Conservation (phyloP, 2,888 invertebrate species). For the Epinotia brunnichana region DNA sequence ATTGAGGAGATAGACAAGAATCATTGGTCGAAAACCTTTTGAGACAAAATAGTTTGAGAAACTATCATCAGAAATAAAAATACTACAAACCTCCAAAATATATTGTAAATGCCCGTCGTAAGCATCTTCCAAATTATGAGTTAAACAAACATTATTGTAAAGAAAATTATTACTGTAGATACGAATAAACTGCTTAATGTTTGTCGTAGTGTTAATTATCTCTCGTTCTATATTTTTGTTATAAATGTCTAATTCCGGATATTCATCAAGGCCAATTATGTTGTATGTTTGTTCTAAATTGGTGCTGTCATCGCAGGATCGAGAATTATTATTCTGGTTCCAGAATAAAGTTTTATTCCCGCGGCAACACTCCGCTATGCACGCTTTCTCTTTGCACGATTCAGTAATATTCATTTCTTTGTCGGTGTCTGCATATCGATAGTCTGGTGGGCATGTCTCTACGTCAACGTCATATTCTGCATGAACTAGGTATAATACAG, state of each 20-base stretch:
- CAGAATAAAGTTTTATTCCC: not conserved
- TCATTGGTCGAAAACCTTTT: not conserved
- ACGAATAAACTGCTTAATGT: not conserved
- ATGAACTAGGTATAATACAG: not conserved
- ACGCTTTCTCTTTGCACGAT: constrained; percentile 8
- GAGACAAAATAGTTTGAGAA: not conserved
- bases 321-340: too few species aligned
- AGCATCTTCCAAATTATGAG: not conserved
- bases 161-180: not conserved
- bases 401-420: constrained; percentile 1
- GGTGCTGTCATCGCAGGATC: not conserved
- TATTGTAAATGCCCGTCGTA: not conserved
- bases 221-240: constrained; percentile 4
- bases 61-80: too few species aligned
- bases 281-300: not conserved
- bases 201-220: not conserved
- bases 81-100: constrained; percentile 15
- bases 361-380: constrained; percentile 16
- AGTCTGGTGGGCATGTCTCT: not conserved
- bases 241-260: constrained; percentile 16
- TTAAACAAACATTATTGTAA: not conserved
- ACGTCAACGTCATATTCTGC: not conserved
- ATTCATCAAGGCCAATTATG: constrained; percentile 6
- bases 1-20: not conserved
- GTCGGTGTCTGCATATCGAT: not conserved